Percentiles rank a stretch among this genome's conserved stretches.
phyloP scores from a whole-genome alignment of 35 echinoderm and acorn worm genomes.

The Ophioderma brevispina region DNA sequence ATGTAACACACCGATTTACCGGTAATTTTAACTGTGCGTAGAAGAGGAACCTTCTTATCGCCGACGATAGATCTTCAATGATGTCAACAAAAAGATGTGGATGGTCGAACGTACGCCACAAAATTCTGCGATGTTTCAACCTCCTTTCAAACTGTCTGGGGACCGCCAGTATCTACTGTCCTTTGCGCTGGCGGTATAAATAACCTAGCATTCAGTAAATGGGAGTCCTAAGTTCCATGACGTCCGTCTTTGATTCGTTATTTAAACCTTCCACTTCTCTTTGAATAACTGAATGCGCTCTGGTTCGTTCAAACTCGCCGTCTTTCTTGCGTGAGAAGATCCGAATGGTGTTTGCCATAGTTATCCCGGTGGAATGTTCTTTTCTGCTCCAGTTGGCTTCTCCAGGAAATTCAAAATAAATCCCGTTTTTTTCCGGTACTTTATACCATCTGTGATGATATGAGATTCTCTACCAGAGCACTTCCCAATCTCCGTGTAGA shows the following conservation, averaged over 20 bases:
- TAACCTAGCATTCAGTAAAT: neutral
- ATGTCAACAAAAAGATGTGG: constrained; percentile 48
- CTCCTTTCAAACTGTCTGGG: neutral
- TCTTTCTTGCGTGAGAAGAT: neutral
- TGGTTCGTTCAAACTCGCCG: neutral
- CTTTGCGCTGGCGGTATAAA: neutral
- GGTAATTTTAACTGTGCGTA: constrained; percentile 33
- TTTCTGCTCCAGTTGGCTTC: neutral
- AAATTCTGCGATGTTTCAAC: neutral
- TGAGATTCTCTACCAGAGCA: constrained; percentile 42
- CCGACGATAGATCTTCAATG: constrained; percentile 53
- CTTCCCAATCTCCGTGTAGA: constrained; percentile 26
- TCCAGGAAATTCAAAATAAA: constrained; percentile 4
- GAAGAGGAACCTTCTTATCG: constrained; percentile 45
- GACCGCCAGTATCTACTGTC: constrained; percentile 5
- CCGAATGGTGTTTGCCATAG: constrained; percentile 1
- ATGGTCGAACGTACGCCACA: constrained; percentile 6
- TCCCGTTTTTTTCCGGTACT: neutral
- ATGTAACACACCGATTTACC: constrained; percentile 20
- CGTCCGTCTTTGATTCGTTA: neutral
- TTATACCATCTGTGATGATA: constrained; percentile 42
- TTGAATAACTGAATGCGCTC: constrained; percentile 4
- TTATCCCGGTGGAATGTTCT: constrained; percentile 22
- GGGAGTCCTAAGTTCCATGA: constrained; percentile 8
- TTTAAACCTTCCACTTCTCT: constrained; percentile 15